Base-by-base conservation (phyloP, 2,888 invertebrate species). In the Rugalucina vietnamica region DNA sequence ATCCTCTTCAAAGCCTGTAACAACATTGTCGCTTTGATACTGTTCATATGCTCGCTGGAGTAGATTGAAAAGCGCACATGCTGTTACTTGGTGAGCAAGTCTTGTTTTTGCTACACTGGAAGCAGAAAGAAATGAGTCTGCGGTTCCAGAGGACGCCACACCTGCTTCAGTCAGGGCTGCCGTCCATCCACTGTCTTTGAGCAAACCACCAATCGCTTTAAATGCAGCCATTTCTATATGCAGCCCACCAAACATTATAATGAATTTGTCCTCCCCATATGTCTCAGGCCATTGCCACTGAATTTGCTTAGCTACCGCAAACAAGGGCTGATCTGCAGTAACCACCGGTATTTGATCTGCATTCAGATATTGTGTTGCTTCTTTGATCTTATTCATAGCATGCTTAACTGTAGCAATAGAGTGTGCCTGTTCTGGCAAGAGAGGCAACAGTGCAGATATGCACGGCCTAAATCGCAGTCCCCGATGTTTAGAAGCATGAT, bases 291-390 rank as follows among this genome's bases (percentile, higher is more conserved):
- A 90, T 10, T 86, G 70, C 90, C 91, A 93, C 81, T 93, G 91
- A 0, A 91, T 84, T 57, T 89, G 87, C 60, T 92, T 92, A 8
- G 89, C 90, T 43, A 91, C 12, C 70, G 92, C 90, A 87, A 86
- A 93, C 4, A 93, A 36, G 60, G 91, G 92, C 80, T 91, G 90
- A 82, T 93, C 92, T 27, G 79, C 70, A 65, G 89, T 79, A 24
- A 93, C 83, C 14, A 91, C 91, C 24, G 89, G 86, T 24, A 74
- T 74, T 73, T 92, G 91, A 21, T 84, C 86, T 12, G 88, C 86
- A 81, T 92, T 92, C 18, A 92, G 79, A 74, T 39, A 77, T 39
- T 24, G 24, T 27, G 75, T 65, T 12, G 77, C 65, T 18, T 74
- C 71, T 24, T 27, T 71, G 29, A 75, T 39, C 43, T 78, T 74